Evolutionary conservation across 2,888 invertebrate species (phyloP), one percentile per base, ranked within the genome.

Genomic region (Vannuccia rotundouncinata): DNA sequence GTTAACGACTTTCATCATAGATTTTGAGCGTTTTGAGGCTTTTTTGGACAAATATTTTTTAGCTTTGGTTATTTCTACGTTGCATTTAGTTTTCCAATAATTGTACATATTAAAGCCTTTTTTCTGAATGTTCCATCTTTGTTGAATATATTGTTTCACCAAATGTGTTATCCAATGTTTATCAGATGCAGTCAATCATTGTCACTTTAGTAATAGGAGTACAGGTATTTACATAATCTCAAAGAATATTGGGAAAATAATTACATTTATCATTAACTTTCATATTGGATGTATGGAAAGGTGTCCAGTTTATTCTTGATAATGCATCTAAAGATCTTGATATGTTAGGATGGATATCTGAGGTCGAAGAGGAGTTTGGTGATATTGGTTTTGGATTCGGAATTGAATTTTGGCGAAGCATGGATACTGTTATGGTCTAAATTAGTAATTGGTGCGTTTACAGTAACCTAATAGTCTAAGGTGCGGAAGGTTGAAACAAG

Each of bases 121-220:
- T n/a, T 27, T n/a, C 5, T 10, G n/a, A 27, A n/a, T n/a, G 27
- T 73, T 27, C 73, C 73, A 73, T 73, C 73, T n/a, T 73, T 27
- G 22, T 73, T 73, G 73, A 27, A 73, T 73, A 27, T 22, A 73
- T 2, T 25, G 27, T 27, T 73, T 73, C 22, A 73, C 22, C 5
- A 73, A 27, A 73, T n/a, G 73, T n/a, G 73, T 73, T 73, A 73
- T 25, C 73, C 73, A 73, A 13, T 5, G 73, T 73, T 73, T 73
- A 27, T 73, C 73, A n/a, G 22, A 25, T n/a, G 2, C 73, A 73
- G 73, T 73, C 2, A 73, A n/a, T 73, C 2, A 73, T 5, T 25
- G 10, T 25, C 5, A 22, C 10, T 25, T n/a, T 73, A 73, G 22
- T n/a, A 25, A 25, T n/a, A n/a, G 73, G 73, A 25, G n/a, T 73